Percentiles rank a stretch among this genome's conserved stretches.
phyloP scores from a whole-genome alignment of 1,140 invertebrate species.

The Drosophila subobscura region DNA sequence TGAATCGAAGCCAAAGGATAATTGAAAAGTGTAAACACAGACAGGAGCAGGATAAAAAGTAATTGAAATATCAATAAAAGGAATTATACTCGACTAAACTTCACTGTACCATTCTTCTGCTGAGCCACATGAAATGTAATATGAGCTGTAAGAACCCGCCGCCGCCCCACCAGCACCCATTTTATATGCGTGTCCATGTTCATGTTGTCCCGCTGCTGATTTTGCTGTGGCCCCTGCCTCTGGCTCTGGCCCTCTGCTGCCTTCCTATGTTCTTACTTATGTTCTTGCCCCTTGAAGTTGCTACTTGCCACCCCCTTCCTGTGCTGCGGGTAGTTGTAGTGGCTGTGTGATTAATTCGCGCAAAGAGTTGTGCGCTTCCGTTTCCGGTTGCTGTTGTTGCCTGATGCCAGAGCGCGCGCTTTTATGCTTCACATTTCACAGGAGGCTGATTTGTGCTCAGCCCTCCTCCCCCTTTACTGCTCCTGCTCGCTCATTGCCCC shows the following conservation, averaged over 20 bases:
- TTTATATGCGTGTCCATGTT: constrained; percentile 56
- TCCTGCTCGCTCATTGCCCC: background rate
- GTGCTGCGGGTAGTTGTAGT: constrained; percentile 51
- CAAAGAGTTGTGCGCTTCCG: constrained; percentile 80
- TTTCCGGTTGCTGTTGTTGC: constrained; percentile 68
- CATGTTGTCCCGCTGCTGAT: constrained; percentile 46
- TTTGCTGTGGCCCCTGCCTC: constrained; percentile 38
- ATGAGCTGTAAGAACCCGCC: constrained; percentile 22
- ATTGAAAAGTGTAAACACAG: constrained; percentile 12
- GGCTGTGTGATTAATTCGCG: constrained; percentile 80
- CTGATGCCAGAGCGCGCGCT: constrained; percentile 37
- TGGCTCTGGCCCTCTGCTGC: constrained; percentile 12
- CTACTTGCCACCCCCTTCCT: background rate
- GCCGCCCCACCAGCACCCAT: constrained; percentile 10
- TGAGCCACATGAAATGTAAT: constrained; percentile 28
- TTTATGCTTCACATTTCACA: constrained; percentile 80
- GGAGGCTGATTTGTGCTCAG: constrained; percentile 68
- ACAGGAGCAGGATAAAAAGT: background rate
- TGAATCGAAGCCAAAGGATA: constrained; percentile 27
- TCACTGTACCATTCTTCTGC: constrained; percentile 20
- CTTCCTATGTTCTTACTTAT: constrained; percentile 29
- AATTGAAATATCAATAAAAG: background rate
- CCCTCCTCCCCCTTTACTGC: background rate
- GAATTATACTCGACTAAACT: constrained; percentile 1
- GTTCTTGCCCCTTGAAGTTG: constrained; percentile 28